Percentiles rank a stretch among this genome's conserved stretches.
phyloP scores from a whole-genome alignment of 2,797 vertebrate genomes.

The Meriones psammophilus region DNA sequence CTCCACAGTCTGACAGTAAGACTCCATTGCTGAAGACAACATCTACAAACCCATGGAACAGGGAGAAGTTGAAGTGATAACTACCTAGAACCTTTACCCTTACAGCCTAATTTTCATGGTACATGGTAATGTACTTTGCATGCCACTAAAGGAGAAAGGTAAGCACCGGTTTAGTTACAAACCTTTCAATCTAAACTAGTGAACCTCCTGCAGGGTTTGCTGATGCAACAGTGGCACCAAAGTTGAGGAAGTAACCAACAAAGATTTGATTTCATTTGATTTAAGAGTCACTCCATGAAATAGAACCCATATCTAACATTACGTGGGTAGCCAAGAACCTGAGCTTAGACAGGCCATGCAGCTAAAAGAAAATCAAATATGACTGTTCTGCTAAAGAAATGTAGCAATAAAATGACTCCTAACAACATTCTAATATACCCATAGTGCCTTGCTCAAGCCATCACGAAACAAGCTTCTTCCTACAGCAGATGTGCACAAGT shows the following conservation, averaged over 20 bases:
- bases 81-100: not conserved
- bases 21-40: not conserved
- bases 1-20: not conserved
- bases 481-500: not conserved
- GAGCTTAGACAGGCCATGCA: not conserved
- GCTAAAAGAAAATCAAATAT: not conserved
- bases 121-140: not conserved
- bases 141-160: not conserved
- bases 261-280: not conserved
- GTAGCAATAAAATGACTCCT: not conserved
- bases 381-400: not conserved
- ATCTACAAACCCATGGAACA: not conserved
- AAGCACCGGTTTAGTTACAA: not conserved
- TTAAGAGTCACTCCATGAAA: not conserved
- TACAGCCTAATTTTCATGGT: not conserved
- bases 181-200: not conserved
- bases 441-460: not conserved
- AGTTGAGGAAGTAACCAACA: not conserved
- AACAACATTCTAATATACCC: not conserved
- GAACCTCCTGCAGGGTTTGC: not conserved
- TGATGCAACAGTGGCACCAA: not conserved
- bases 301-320: not conserved
- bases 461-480: not conserved
- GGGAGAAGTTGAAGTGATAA: not conserved
- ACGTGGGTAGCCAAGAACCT: not conserved